Conservation (phyloP, 2,797 vertebrate species). For the Anolis apletophallus region DNA sequence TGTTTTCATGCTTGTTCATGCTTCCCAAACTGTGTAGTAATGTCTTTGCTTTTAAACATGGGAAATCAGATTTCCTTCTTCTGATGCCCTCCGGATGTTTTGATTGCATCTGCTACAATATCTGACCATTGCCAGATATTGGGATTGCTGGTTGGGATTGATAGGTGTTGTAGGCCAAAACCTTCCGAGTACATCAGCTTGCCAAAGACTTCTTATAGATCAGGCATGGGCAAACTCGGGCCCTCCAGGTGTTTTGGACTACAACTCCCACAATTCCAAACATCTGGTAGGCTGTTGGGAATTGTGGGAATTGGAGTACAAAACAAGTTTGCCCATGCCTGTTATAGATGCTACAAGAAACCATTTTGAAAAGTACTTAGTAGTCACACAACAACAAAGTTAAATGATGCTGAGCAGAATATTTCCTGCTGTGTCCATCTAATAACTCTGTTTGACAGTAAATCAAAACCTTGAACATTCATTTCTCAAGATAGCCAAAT, state of each 20-base stretch:
- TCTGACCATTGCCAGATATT: neutral
- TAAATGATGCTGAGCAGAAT: neutral
- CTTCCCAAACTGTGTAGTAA: neutral
- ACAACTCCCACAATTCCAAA: no score
- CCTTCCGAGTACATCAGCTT: neutral
- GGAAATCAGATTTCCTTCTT: neutral
- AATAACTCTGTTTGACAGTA: constrained; percentile 26
- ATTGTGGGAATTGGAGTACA: no score
- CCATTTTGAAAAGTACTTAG: neutral
- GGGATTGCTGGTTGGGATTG: neutral
- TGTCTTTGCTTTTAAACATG: neutral
- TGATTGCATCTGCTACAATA: neutral
- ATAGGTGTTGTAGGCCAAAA: neutral
- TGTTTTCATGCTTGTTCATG: neutral
- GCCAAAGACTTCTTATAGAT: no score
- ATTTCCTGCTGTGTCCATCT: neutral
- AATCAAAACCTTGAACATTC: constrained; percentile 44
- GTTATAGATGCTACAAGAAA: neutral
- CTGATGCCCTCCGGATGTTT: neutral
- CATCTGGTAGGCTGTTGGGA: no score
- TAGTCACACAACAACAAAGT: neutral
- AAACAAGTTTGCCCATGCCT: no score
- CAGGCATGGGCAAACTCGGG: no score
- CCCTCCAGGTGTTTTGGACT: no score
- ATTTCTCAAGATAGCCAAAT: constrained; percentile 52